Evolutionary conservation across 2,888 invertebrate species (phyloP).

Genomic region (Cerceris rybyensis): DNA sequence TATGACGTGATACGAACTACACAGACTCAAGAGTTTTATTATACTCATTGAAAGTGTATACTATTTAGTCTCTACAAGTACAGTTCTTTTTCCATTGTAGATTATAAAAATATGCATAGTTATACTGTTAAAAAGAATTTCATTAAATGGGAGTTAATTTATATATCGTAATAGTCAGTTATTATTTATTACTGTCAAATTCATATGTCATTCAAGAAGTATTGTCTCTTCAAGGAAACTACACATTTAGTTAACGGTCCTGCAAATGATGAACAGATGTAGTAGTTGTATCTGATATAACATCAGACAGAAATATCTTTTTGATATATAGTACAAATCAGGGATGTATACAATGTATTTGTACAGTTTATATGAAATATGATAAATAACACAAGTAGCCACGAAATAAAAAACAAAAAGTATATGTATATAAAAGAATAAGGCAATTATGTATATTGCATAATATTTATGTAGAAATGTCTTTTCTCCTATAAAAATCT

Average conservation of each 20-base stretch:
- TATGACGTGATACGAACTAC: slow-evolving; percentile 10
- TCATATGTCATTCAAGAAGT: not conserved
- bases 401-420: slow-evolving; percentile 31
- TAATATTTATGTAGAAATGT: slow-evolving; percentile 19
- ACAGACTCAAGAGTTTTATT: slow-evolving; percentile 13
- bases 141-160: slow-evolving; percentile 14
- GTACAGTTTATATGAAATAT: slow-evolving; percentile 22
- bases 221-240: not conserved
- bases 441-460: slow-evolving; percentile 17
- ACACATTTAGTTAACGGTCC: not conserved
- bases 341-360: slow-evolving; percentile 23
- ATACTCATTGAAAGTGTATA: not conserved
- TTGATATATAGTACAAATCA: slow-evolving; percentile 26
- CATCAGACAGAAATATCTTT: not conserved
- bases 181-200: slow-evolving; percentile 40
- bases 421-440: slow-evolving; percentile 35
- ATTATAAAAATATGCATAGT: slow-evolving; percentile 1
- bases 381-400: slow-evolving; percentile 31
- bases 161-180: slow-evolving; percentile 30
- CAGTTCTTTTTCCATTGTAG: not conserved
- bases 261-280: not conserved
- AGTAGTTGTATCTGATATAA: slow-evolving; percentile 24
- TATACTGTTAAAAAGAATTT: slow-evolving; percentile 6
- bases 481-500: slow-evolving; percentile 9
- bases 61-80: not conserved